Conservation (phyloP, 2,113 vertebrate species). For the Promerops cafer region DNA sequence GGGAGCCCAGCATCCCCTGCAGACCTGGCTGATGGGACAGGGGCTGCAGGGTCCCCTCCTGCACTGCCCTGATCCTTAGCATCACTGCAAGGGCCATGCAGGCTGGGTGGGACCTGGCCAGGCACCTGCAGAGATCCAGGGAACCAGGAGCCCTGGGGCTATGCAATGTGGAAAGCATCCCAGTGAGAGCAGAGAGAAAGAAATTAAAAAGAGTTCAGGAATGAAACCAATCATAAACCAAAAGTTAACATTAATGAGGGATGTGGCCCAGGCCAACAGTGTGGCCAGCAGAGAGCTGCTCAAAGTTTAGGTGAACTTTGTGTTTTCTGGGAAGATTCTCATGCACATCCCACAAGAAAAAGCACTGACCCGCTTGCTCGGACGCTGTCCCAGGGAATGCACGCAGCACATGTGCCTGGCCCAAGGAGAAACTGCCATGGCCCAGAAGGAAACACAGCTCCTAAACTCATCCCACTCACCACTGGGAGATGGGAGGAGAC, state of each 20-base stretch:
- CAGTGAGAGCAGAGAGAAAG: not conserved
- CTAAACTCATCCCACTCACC: not conserved
- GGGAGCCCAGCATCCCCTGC: not conserved
- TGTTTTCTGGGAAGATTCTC: not conserved
- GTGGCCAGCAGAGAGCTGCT: fast-evolving
- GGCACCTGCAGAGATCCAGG: not conserved
- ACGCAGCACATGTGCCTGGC: not conserved
- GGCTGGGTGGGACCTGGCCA: not conserved
- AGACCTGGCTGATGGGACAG: not conserved
- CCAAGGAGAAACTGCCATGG: fast-evolving
- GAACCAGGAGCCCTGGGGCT: not conserved
- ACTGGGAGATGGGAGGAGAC: not conserved
- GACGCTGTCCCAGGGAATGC: not conserved
- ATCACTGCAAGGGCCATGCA: not conserved
- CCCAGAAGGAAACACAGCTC: not conserved
- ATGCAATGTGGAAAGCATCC: not conserved
- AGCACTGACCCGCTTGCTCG: not conserved
- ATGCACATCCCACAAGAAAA: not conserved
- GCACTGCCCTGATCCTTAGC: not conserved
- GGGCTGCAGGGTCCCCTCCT: not conserved
- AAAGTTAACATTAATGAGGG: not conserved
- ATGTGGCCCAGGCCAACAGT: fast-evolving
- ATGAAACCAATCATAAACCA: not conserved
- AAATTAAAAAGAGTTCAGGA: not conserved
- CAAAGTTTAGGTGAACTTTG: not conserved